These are phyloP conservation scores for Tor tambroides DNA, from an alignment of 2,113 vertebrate genomes.

Conservation along the genomic window DNA sequence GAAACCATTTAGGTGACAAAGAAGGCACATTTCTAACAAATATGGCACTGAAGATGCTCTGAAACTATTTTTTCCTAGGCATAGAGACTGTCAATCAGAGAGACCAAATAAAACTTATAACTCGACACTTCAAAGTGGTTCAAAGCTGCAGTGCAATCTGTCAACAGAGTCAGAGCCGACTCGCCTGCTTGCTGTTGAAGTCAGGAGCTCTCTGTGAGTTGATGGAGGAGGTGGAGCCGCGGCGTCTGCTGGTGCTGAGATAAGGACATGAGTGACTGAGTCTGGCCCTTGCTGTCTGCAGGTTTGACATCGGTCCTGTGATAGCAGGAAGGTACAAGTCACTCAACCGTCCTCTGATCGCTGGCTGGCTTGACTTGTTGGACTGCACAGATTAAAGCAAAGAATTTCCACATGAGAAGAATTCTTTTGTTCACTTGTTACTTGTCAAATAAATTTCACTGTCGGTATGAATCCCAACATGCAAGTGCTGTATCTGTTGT, in stretches of 20 bases:
- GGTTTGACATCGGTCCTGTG: conserved; percentile 59
- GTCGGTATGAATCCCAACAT: background rate
- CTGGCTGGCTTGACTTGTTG: conserved; percentile 35
- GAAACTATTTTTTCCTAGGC: background rate
- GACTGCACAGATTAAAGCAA: conserved; percentile 56
- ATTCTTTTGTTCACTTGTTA: background rate
- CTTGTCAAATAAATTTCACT: background rate
- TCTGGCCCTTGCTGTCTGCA: conserved; percentile 55
- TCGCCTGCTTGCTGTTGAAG: conserved; percentile 64
- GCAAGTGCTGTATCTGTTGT: background rate
- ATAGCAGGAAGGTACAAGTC: conserved; percentile 71
- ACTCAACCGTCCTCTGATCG: conserved; percentile 16
- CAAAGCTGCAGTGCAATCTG: conserved; percentile 10
- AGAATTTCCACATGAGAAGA: background rate
- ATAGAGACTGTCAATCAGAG: background rate
- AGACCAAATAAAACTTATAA: background rate
- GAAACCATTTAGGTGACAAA: background rate
- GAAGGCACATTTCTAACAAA: background rate
- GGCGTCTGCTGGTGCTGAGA: conserved; percentile 66
- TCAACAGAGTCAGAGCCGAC: background rate
- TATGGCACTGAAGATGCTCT: background rate
- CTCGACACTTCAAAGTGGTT: background rate
- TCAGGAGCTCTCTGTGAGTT: conserved; percentile 62
- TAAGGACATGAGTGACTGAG: conserved; percentile 75
- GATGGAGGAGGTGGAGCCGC: conserved; percentile 70